Evolutionary conservation across 2,113 vertebrate genomes (phyloP).

Genomic region (Erpornis zantholeuca): DNA sequence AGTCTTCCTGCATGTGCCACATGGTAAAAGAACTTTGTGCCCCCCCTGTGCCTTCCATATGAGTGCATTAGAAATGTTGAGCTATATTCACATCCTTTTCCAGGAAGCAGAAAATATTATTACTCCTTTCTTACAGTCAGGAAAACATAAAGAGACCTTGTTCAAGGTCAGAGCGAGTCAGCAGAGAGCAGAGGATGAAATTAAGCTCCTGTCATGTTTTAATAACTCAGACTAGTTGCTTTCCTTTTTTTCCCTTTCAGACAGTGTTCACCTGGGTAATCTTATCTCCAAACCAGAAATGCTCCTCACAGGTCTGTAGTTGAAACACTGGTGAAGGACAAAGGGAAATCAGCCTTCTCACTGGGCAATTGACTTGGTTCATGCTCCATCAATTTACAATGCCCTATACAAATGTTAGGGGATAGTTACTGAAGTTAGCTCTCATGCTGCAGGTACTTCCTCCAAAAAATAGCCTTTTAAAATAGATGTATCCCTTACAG

Average conservation of each 20-base stretch:
- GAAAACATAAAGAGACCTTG: background rate
- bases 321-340: background rate
- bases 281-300: background rate
- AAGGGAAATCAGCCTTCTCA: background rate
- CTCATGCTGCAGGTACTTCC: background rate
- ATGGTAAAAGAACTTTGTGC: background rate
- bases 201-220: background rate
- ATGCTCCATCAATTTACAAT: background rate
- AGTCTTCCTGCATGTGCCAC: background rate
- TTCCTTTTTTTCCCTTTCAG: background rate
- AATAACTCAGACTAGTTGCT: background rate
- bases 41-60: background rate
- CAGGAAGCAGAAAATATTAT: background rate
- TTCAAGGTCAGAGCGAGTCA: background rate
- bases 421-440: background rate
- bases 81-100: background rate
- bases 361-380: background rate
- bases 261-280: background rate
- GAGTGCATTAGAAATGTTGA: background rate
- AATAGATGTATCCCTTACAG: background rate
- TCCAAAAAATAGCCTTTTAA: background rate
- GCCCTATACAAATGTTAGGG: background rate
- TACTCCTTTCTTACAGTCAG: background rate
- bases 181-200: background rate
- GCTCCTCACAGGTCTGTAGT: background rate